Evolutionary conservation across 1,140 invertebrate genomes (phyloP), one percentile per base, ranked within the genome.

Genomic region (Oryctes rhinoceros): DNA sequence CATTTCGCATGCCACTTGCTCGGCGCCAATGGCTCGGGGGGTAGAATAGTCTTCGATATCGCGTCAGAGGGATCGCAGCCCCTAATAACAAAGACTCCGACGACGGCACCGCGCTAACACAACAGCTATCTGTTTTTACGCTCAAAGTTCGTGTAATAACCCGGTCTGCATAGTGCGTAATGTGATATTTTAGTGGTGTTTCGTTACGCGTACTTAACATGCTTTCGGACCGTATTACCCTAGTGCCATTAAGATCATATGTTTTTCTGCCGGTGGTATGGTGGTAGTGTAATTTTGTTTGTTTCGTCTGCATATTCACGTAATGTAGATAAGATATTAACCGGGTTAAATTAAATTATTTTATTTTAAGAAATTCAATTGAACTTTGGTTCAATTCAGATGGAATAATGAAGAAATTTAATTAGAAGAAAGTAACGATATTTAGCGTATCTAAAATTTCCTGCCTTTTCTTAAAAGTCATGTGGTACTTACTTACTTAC

Each of bases 1-100:
- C 85, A 82, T 84, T 18, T 15, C 65, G 65, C 65, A 67, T 67
- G 65, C 65, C 65, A 67, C 65, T 67, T 67, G 65, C 65, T 24
- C 65, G 20, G 20, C 65, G 3, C 30, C 20, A 10, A 62, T 79
- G 81, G 76, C 30, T 35, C 20, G 62, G 80, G 81, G 76, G 65
- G 77, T 37, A 76, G 80, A 75, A 37, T 49, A 76, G 74, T 76
- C 75, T 76, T 76, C 75, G 35, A 20, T 39, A 44, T 62, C 67
- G 59, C 59, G 62, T 67, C 48, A 44, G 7, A 35, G 39, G 48
- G 44, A 37, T 75, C 67, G 49, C 79, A 74, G 78, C 62, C 77
- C 75, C 44, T 78, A 76, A 44, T 44, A 78, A 62, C 35, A 49
- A n/a, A 62, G 24, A 48, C n/a, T 59, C 5, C 77, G 30, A 59